Base-by-base conservation (phyloP, 2,113 vertebrate genomes). In the Sarotherodon lohbergeri region DNA sequence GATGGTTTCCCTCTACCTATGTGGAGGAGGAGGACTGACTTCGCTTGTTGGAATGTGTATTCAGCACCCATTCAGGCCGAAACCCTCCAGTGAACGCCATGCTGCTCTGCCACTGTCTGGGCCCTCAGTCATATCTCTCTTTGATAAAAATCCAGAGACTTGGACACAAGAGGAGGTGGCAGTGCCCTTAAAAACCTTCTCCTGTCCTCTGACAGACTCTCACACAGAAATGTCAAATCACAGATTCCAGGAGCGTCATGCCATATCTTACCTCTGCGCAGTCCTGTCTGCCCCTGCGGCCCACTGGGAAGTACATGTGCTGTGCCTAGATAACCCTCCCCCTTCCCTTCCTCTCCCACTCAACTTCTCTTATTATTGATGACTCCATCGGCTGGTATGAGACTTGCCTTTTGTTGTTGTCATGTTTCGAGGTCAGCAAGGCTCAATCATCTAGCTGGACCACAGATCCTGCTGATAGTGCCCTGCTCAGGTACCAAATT, bases 1-100 rank as follows among this genome's bases (percentile, higher is more conserved):
- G 98, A 87, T 99, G 98, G 98, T 99, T 99, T 95, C 98, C 98
- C 76, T 99, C 98, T 63, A 98, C 97, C 13, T 99, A 99, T 0
- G 98, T 99, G 89, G 98, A 98, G 90, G 98, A 99, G 82, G 98
- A 99, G 17, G 98, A 98, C 80, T 99, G 97, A 98, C 86, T 76
- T 50, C 9, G 3, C 8, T 24, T 14, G 3, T 57, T 27, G 46
- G 36, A 73, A 79, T 14, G 5, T 86, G 34, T 10, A 27, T 82
- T 59, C 80, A 43, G 80, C 34, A 3, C 83, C 81, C 24, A 22
- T 82, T 84, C 50, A 61, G 84, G 48, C 24, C 41, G 82, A 85
- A 41, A 59, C 46, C 55, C 68, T 68, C 80, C 59, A n/a, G 32
- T 29, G 50, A 63, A 82, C 2, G 16, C 50, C n/a, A 11, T 11